Conservation (phyloP, 2,797 vertebrate genomes). For the Myotis myotis region DNA sequence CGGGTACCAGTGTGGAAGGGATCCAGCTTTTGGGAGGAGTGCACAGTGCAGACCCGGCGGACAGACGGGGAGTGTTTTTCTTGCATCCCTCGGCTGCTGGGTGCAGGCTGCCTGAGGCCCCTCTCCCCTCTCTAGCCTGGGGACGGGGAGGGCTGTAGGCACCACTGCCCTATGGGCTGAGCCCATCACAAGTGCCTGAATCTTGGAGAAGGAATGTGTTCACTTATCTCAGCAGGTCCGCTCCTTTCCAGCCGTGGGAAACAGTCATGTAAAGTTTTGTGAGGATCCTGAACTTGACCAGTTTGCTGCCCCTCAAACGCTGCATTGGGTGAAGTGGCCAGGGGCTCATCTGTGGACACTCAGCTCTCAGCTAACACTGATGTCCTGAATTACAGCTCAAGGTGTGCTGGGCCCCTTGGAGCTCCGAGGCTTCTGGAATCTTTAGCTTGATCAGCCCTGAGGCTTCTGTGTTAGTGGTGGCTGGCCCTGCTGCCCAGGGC, state of each 20-base stretch:
- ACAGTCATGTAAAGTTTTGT: accelerated
- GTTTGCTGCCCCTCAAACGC: background rate
- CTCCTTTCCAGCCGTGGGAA: background rate
- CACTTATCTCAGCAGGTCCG: background rate
- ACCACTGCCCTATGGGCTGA: background rate
- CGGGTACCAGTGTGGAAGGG: background rate
- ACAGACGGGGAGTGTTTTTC: background rate
- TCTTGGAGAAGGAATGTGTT: background rate
- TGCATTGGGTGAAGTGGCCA: accelerated
- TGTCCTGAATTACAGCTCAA: too few relatives aligned
- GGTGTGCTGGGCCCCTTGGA: background rate
- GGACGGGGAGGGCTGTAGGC: background rate
- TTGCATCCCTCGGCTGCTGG: accelerated
- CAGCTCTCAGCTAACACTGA: background rate
- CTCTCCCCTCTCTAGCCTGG: background rate
- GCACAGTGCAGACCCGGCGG: accelerated
- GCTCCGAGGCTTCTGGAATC: background rate
- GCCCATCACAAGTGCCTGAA: too few relatives aligned
- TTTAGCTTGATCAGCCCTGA: background rate
- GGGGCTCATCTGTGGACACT: accelerated
- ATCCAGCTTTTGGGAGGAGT: background rate
- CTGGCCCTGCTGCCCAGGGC: background rate
- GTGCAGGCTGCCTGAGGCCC: accelerated
- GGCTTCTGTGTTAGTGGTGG: background rate
- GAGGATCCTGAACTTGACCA: accelerated